Percentiles rank a stretch among this genome's conserved stretches.
phyloP scores from a whole-genome alignment of 2,888 invertebrate species.

The Parnassius orleans region DNA sequence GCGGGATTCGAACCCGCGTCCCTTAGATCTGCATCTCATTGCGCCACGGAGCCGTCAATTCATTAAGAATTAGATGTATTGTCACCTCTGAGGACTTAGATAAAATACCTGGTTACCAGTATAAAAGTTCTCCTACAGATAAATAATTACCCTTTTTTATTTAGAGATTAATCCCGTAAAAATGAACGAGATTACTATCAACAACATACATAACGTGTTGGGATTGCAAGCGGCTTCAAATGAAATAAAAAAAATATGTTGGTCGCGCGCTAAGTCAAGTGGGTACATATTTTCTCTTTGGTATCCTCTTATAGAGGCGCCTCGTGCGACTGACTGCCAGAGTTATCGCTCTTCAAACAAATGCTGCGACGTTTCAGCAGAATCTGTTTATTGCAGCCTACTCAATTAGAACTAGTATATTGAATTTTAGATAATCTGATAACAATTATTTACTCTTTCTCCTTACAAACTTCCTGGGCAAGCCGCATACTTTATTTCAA shows the following conservation, averaged over 20 bases:
- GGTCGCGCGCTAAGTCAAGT: constrained; percentile 1
- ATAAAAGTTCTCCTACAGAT: too few species aligned
- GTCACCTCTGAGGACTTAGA: too few species aligned
- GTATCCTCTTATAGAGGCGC: constrained; percentile 10
- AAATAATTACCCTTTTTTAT: too few species aligned
- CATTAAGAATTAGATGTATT: too few species aligned
- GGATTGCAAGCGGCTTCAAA: not conserved
- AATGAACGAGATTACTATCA: too few species aligned
- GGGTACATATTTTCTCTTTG: constrained; percentile 15
- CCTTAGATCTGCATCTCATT: too few species aligned
- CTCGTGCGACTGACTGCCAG: constrained; percentile 12
- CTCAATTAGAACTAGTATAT: constrained; percentile 3
- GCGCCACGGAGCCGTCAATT: too few species aligned
- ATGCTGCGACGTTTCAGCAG: constrained; percentile 1
- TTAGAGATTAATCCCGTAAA: too few species aligned
- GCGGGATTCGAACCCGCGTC: too few species aligned
- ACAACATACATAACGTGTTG: too few species aligned
- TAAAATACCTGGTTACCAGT: too few species aligned
- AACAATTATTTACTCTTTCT: not conserved
- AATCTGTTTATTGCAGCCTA: constrained; percentile 12
- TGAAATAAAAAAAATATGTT: not conserved
- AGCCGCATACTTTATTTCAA: not conserved
- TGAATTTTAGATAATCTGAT: not conserved
- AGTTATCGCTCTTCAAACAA: constrained; percentile 22
- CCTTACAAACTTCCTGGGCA: not conserved